Evolutionary conservation across 1,140 invertebrate species (phyloP).

Genomic region (Rhagoletis zephyria): DNA sequence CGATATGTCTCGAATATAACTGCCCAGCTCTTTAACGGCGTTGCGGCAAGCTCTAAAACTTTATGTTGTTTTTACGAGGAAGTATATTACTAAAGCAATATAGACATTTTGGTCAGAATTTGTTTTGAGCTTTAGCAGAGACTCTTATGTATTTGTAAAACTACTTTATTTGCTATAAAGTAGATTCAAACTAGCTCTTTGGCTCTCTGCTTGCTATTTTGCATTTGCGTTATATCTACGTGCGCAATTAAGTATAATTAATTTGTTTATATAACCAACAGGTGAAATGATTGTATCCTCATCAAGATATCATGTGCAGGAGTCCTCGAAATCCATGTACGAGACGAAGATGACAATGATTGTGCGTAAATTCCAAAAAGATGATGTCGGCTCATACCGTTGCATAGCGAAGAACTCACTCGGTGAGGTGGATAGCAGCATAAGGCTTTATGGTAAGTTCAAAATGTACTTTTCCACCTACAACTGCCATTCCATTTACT

Average conservation of each 20-base stretch:
- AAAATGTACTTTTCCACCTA: conserved; percentile 7
- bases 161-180: too few relatives aligned
- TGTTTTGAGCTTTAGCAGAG: background rate
- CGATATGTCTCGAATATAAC: too few relatives aligned
- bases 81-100: too few relatives aligned
- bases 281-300: conserved; percentile 89
- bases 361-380: conserved; percentile 83
- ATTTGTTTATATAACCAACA: conserved; percentile 67
- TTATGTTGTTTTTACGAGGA: too few relatives aligned
- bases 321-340: conserved; percentile 81
- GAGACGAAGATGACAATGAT: conserved; percentile 88
- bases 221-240: background rate
- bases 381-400: conserved; percentile 88
- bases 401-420: conserved; percentile 94
- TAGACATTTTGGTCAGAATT: too few relatives aligned
- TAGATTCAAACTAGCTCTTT: too few relatives aligned
- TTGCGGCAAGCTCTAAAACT: too few relatives aligned
- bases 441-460: conserved; percentile 89
- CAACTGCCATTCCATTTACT: conserved; percentile 17
- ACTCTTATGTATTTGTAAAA: background rate
- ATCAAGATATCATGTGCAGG: conserved; percentile 86
- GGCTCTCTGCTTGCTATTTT: too few relatives aligned
- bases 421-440: conserved; percentile 89
- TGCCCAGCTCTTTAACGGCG: too few relatives aligned
- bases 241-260: background rate